Evolutionary conservation across 1,140 invertebrate species (phyloP), one percentile per base, ranked within the genome.

Genomic region (Aphis craccivora): DNA sequence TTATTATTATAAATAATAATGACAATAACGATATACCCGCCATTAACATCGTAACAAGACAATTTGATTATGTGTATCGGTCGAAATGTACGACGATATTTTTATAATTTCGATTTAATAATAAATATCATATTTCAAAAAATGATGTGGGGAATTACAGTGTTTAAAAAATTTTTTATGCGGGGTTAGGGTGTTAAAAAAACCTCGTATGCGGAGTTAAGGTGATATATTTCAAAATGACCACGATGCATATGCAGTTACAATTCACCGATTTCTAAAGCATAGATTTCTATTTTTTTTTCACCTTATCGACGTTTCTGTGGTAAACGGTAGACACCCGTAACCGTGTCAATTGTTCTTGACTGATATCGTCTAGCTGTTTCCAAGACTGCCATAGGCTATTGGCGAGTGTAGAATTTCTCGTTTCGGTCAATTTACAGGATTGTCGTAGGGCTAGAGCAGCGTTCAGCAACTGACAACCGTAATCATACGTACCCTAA

Each of bases 401-500:
- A 76, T 96, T 95, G 67, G 96, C 95, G 23, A 97, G 95, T 88
- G 95, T 95, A 18, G 95, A 95, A 94, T 97, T 97, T 9, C 95
- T 95, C 25, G 96, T 96, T 83, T 97, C 94, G n/a, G 96, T 95
- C 93, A 97, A 95, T 94, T 97, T 96, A 95, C 97, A 97, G 40
- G 97, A 97, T 88, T 97, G 96, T 90, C 97, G 95, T 30, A 98
- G 94, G n/a, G 97, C 96, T 81, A 97, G 95, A n/a, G 97, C 96
- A 25, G 97, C 97, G 94, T 97, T 97, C 23, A 97, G 95, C 90
- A 98, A 95, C 95, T 97, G 97, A 94, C 97, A 97, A 9, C 97
- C 97, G 94, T 98, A 98, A 90, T 98, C 97, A 94, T 97, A 98
- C 6, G 97, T 97, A 53, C 97, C 97, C 97, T 97, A 90, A 76